Evolutionary conservation across 64 coral and sea anemone genomes (phyloP).

Genomic region (Pachyseris speciosa): DNA sequence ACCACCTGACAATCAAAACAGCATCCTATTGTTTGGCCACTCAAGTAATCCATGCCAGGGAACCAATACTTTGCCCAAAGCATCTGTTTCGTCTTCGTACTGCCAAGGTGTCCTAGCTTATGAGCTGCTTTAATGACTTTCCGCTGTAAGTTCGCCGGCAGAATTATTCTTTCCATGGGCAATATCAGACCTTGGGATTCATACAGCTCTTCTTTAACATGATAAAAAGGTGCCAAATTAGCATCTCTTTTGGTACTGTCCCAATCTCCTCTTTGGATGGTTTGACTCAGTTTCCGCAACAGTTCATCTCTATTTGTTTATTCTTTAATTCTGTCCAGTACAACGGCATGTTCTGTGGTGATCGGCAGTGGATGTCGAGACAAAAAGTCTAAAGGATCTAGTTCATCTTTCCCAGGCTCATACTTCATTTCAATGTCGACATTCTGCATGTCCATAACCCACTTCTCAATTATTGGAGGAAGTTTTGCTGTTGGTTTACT

Average conservation of each 20-base stretch:
- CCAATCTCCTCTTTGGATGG: constrained; percentile 56
- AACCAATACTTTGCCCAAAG: no score
- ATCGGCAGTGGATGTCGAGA: constrained; percentile 46
- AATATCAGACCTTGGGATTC: constrained; percentile 30
- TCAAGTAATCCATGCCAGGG: no score
- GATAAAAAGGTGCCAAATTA: constrained; percentile 17
- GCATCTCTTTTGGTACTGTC: constrained; percentile 31
- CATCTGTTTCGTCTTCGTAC: no score
- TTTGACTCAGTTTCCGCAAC: constrained; percentile 21
- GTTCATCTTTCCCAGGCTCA: constrained; percentile 49
- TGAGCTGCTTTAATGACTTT: neutral
- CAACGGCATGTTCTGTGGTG: constrained; percentile 33
- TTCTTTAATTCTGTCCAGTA: constrained; percentile 59
- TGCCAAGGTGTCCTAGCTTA: no score
- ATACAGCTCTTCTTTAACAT: constrained; percentile 43
- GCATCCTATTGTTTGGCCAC: no score
- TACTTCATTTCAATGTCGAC: constrained; percentile 70
- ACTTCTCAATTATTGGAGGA: constrained; percentile 17
- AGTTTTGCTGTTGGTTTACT: constrained; percentile 8
- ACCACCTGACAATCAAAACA: no score
- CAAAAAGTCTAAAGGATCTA: constrained; percentile 59
- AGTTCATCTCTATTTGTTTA: constrained; percentile 38
- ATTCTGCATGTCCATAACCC: constrained; percentile 50
- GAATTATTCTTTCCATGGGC: constrained; percentile 28
- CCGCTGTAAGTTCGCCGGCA: constrained; percentile 14